Conservation (phyloP, 1,140 invertebrate genomes). For the Lordiphosa mommai region DNA sequence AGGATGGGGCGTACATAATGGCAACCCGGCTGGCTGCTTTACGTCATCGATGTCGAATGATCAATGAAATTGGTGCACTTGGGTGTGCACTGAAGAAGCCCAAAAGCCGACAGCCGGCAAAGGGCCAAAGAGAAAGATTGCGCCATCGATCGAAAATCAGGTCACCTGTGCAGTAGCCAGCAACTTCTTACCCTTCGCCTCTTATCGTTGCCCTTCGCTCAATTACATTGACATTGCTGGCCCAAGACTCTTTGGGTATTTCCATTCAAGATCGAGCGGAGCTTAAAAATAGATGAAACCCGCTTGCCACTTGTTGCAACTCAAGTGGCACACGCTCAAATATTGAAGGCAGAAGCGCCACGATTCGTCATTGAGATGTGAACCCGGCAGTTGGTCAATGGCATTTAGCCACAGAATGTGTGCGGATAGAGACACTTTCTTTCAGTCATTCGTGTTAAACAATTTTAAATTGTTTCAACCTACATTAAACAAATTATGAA, state of each 20-base stretch:
- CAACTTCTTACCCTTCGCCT: slow-evolving; percentile 4
- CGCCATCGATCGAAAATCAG: slow-evolving; percentile 49
- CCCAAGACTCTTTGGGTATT: slow-evolving; percentile 30
- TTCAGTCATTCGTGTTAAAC: slow-evolving; percentile 38
- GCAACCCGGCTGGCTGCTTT: slow-evolving; percentile 55
- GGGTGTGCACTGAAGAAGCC: slow-evolving; percentile 47
- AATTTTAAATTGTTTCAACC: slow-evolving; percentile 58
- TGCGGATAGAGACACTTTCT: neutral
- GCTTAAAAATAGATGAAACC: slow-evolving; percentile 60
- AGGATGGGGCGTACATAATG: slow-evolving; percentile 29
- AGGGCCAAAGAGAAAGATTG: slow-evolving; percentile 26
- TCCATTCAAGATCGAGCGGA: slow-evolving; percentile 25
- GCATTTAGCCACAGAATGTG: slow-evolving; percentile 34
- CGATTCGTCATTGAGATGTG: slow-evolving; percentile 55
- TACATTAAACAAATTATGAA: slow-evolving; percentile 60
- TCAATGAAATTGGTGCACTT: slow-evolving; percentile 68
- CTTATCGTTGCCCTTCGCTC: slow-evolving; percentile 59
- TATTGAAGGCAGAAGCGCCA: slow-evolving; percentile 12
- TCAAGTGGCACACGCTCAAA: slow-evolving; percentile 57
- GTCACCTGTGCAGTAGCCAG: slow-evolving; percentile 67
- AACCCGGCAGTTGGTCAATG: slow-evolving; percentile 61
- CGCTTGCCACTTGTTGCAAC: slow-evolving; percentile 70
- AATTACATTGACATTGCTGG: slow-evolving; percentile 25
- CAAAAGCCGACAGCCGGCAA: slow-evolving; percentile 13
- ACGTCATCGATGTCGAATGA: slow-evolving; percentile 53